Evolutionary conservation across 1,140 invertebrate genomes (phyloP), one percentile per base, ranked within the genome.

Genomic region (Meloidogyne floridensis): DNA sequence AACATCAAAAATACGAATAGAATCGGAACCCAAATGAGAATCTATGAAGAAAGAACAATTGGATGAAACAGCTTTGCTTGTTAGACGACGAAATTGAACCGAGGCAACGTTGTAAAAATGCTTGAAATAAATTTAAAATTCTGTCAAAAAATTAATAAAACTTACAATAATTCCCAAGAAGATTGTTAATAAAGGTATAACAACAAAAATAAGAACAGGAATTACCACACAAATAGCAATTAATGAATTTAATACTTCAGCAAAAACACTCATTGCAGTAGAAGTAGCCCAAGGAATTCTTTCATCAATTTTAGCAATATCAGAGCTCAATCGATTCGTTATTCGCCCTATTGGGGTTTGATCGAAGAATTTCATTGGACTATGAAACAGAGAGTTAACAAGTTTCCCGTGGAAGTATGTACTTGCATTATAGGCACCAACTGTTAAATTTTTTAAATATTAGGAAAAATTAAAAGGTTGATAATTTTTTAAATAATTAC

Each of bases 321-420:
- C 94, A 91, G 93, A 94, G 90, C 93, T 93, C 91, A 95, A 95
- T 87, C 94, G 92, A 92, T 95, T 95, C 86, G 95, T 91, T 87
- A 95, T 93, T 88, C 95, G 92, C 87, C 95, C 95, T 81, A 94
- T 90, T 72, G 95, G 95, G 85, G 95, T 95, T 85, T 94, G 93
- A 91, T 96, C 95, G 92, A 94, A 96, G 92, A 95, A 95, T 84
- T 92, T 90, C 91, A 93, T 93, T 70, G 95, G 94, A 84, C 93
- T 92, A 84, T 93, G 93, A 20, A 93, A 83, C 47, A 92, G 87
- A 87, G 93, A 93, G 77, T 90, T 87, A 88, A 97, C 92, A 91
- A 96, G 93, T 82, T 92, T 87, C 84, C 92, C 90, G 92, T 98
- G 96, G 87, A 97, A 84, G 91, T 91, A 81, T 94, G 93, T 84